Evolutionary conservation across 2,113 vertebrate species (phyloP).

Genomic region (Terrapene triunguis): DNA sequence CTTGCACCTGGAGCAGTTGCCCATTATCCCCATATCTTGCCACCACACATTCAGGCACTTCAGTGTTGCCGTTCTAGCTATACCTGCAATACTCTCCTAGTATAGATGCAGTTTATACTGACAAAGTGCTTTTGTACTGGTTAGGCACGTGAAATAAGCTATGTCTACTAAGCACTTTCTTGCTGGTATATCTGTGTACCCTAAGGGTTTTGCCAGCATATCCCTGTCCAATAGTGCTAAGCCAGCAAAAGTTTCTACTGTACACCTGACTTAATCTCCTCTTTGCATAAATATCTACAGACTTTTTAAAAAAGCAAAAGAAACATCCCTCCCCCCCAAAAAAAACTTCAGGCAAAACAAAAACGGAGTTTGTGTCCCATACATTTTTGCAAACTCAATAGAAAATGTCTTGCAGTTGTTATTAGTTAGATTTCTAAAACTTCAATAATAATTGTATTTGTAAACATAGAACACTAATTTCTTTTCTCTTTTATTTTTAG

Average conservation of each 20-base stretch:
- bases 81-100: background rate
- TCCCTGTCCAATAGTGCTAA: background rate
- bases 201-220: background rate
- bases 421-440: background rate
- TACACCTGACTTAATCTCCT: background rate
- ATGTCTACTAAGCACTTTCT: background rate
- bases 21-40: background rate
- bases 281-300: background rate
- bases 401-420: background rate
- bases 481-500: conserved; percentile 73
- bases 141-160: background rate
- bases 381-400: background rate
- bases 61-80: background rate
- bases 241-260: background rate
- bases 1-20: background rate
- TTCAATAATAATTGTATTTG: background rate
- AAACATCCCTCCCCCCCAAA: too few species aligned
- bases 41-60: background rate
- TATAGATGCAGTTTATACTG: background rate
- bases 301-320: background rate
- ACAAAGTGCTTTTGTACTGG: background rate
- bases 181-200: background rate
- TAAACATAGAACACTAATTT: background rate
- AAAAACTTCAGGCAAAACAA: background rate
- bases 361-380: background rate